Evolutionary conservation across 2,888 invertebrate genomes (phyloP), one percentile per base, ranked within the genome.

Genomic region (Theodoxus fluviatilis): DNA sequence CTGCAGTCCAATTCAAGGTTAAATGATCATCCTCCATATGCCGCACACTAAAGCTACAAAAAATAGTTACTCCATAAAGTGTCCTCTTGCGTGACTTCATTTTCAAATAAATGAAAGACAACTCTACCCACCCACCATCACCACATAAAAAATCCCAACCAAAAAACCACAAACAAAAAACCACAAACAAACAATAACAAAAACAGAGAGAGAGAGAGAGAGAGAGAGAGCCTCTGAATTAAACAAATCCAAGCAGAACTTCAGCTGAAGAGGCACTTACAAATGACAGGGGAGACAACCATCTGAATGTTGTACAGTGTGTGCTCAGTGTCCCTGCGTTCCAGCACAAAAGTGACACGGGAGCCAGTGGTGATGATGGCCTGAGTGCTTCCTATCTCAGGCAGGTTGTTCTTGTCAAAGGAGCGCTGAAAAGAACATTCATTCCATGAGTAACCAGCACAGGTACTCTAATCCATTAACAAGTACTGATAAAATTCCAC

Each of bases 301-400:
- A 74, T 61, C 52, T 74, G 69, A 33, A 74, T 69, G 61, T 74
- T 72, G 63, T 67, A 68, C 1, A 31, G 38, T n/a, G 31, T 68
- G 35, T 69, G 65, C 40, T 47, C 18, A 37, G 57, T 67, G 35
- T 61, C 68, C 1, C 70, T 61, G 31, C 63, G 47, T 15, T 47
- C 37, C 68, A 74, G 47, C 3, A 64, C 68, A 33, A 74, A 68
- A 7, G 74, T 67, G 35, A 69, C 74, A 18, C 63, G 37, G 52
- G 72, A 69, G 6, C 72, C 74, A 12, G 69, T 68, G 31, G 74
- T 74, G 0, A 67, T n/a, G 52, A 68, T 61, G 37, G n/a, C n/a
- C n/a, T n/a, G n/a, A n/a, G n/a, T n/a, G n/a, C n/a, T n/a, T n/a
- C 49, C 7, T 40, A 43, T 68, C 52, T 68, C 57, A 38, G 72